Evolutionary conservation across 1,140 invertebrate genomes (phyloP).

Genomic region (Sitobion miscanthi): DNA sequence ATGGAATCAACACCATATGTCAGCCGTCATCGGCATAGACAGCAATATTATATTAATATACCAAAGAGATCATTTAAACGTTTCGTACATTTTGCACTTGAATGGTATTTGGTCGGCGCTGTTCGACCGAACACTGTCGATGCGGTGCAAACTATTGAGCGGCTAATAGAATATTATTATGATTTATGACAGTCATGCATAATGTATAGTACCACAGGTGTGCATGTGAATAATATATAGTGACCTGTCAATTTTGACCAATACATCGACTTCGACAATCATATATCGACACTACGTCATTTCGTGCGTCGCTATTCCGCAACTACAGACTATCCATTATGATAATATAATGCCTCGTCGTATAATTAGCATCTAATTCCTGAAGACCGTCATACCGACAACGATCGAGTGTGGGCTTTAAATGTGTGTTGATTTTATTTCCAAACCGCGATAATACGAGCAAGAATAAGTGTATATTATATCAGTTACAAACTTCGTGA

Average conservation of each 20-base stretch:
- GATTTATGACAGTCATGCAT: neutral
- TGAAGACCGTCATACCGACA: neutral
- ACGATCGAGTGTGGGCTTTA: neutral
- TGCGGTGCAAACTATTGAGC: neutral
- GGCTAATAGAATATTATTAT: neutral
- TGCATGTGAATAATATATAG: neutral
- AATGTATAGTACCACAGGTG: neutral
- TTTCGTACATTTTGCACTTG: too few species aligned
- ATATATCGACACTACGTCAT: neutral
- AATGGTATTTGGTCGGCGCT: too few species aligned
- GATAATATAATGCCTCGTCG: neutral
- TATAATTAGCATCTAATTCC: neutral
- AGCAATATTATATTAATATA: neutral
- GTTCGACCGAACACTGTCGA: too few species aligned
- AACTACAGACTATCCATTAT: too few species aligned
- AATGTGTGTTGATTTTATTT: neutral
- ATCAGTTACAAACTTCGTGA: too few species aligned
- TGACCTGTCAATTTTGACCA: neutral
- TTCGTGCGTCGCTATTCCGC: too few species aligned
- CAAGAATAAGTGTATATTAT: neutral
- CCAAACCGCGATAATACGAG: neutral
- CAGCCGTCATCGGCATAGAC: neutral
- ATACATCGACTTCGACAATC: neutral
- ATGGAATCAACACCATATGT: neutral
- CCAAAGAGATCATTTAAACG: neutral